These are phyloP conservation scores for Siniperca undulata DNA, from an alignment of 2,797 vertebrate species.

Conservation along the genomic window DNA sequence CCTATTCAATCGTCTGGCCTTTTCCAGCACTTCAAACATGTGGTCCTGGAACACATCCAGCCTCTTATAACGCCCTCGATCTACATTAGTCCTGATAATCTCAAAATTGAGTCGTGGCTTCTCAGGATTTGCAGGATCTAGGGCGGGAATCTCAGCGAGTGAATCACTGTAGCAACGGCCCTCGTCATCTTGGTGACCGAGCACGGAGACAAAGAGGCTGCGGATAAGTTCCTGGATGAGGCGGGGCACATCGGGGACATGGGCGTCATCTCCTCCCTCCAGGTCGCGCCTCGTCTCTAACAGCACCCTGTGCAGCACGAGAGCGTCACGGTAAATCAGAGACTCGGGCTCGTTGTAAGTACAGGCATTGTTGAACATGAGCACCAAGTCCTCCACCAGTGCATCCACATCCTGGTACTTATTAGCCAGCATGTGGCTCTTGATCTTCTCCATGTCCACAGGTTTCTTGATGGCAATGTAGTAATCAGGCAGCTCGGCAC, in stretches of 20 bases:
- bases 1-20: constrained; percentile 95
- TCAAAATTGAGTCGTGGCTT: constrained; percentile 94
- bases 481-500: constrained; percentile 97
- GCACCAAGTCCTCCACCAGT: constrained; percentile 96
- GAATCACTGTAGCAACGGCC: constrained; percentile 99
- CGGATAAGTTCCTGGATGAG: constrained; percentile 98
- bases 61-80: constrained; percentile 93
- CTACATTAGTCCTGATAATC: constrained; percentile 94
- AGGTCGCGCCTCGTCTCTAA: constrained; percentile 94
- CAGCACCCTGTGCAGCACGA: constrained; percentile 95
- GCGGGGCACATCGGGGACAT: constrained; percentile 94
- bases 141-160: constrained; percentile 94
- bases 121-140: constrained; percentile 90
- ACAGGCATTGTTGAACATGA: constrained; percentile 99
- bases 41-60: constrained; percentile 98
- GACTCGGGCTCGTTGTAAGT: constrained; percentile 99
- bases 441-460: constrained; percentile 98
- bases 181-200: constrained; percentile 98
- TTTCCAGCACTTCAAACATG: constrained; percentile 98
- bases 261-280: constrained; percentile 95
- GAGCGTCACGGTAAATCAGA: constrained; percentile 97
- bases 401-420: constrained; percentile 99
- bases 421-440: constrained; percentile 97
- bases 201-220: constrained; percentile 97
- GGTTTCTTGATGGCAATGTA: constrained; percentile 98